Percentiles rank a stretch among this genome's conserved stretches.
phyloP scores from a whole-genome alignment of 1,140 invertebrate genomes.

The Euwallacea similis region DNA sequence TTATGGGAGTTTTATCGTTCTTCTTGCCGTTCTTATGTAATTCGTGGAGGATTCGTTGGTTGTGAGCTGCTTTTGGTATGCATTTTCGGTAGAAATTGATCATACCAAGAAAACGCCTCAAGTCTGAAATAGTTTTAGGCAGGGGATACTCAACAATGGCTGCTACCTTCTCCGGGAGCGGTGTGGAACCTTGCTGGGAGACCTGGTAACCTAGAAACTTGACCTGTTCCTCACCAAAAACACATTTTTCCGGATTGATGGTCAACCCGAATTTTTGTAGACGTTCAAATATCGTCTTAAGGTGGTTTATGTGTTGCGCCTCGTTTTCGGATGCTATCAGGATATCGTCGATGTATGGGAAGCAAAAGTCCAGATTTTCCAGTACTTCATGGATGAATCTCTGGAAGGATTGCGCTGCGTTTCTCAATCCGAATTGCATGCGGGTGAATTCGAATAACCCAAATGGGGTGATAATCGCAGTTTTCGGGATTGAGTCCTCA shows the following conservation, averaged over 20 bases:
- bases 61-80: slow-evolving; percentile 42
- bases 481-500: slow-evolving; percentile 46
- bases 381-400: not conserved
- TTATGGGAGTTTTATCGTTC: not conserved
- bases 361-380: not conserved
- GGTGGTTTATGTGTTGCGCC: not conserved
- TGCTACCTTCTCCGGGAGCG: not conserved
- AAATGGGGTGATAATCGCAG: slow-evolving; percentile 27
- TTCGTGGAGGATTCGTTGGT: slow-evolving; percentile 37
- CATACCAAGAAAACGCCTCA: slow-evolving; percentile 37
- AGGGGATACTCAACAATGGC: not conserved
- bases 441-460: slow-evolving; percentile 50
- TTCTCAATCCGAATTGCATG: not conserved
- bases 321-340: not conserved
- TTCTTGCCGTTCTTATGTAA: not conserved
- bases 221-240: not conserved
- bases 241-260: not conserved
- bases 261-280: not conserved
- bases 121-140: not conserved
- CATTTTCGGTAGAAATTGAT: slow-evolving; percentile 49
- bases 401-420: not conserved
- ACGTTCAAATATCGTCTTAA: not conserved
- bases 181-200: not conserved
- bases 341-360: not conserved
- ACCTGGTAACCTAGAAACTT: not conserved